Evolutionary conservation across 2,113 vertebrate species (phyloP).

Genomic region (Euleptes europaea): DNA sequence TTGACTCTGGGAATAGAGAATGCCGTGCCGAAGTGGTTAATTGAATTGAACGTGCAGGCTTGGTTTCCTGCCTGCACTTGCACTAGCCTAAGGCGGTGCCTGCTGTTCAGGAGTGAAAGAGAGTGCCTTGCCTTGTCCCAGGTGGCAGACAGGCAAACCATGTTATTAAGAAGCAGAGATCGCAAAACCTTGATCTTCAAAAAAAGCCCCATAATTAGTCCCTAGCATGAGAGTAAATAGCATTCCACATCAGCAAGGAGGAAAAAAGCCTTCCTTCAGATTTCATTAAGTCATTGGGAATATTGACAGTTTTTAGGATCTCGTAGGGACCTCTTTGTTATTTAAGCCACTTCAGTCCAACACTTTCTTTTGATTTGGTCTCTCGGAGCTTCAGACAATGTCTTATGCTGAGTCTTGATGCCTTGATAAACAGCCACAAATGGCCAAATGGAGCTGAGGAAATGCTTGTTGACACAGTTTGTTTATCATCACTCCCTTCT

Average conservation of each 20-base stretch:
- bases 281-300: conserved; percentile 68
- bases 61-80: conserved; percentile 81
- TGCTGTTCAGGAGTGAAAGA: conserved; percentile 70
- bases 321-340: conserved; percentile 55
- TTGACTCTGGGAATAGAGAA: background rate
- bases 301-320: conserved; percentile 60
- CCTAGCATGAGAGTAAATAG: conserved; percentile 78
- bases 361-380: conserved; percentile 43
- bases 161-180: conserved; percentile 86
- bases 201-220: conserved; percentile 82
- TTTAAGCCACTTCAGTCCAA: conserved; percentile 46
- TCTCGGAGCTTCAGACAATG: conserved; percentile 36
- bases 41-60: conserved; percentile 46
- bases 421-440: conserved; percentile 4
- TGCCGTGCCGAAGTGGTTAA: conserved; percentile 73
- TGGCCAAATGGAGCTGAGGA: conserved; percentile 15
- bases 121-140: conserved; percentile 76
- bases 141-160: conserved; percentile 83
- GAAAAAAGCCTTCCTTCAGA: conserved; percentile 68
- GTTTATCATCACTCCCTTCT: background rate
- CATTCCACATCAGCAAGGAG: conserved; percentile 72
- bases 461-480: conserved; percentile 19
- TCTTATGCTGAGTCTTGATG: conserved; percentile 17
- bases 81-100: conserved; percentile 80
- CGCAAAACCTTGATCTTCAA: conserved; percentile 83